A percentile compares a stretch with the other conserved stretches of the same genome.
These are phyloP conservation scores for Neoarius graeffei DNA, from an alignment of 2,113 vertebrate genomes.

Conservation along the genomic window DNA sequence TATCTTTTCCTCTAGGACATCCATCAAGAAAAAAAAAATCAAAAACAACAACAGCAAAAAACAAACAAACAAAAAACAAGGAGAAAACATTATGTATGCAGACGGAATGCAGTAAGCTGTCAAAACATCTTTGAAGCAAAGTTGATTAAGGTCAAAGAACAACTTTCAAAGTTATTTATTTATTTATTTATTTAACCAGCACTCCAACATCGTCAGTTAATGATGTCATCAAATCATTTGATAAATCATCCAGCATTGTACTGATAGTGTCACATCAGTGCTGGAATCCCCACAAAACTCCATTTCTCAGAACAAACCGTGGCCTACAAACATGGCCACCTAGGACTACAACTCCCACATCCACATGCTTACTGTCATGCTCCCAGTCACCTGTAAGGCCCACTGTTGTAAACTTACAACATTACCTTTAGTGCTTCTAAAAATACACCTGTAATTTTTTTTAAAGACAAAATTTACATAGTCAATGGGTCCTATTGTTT, in stretches of 20 bases:
- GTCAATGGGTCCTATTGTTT: too few relatives aligned
- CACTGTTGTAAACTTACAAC: too few relatives aligned
- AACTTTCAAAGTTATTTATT: background rate
- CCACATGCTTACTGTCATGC: too few relatives aligned
- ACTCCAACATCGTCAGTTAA: background rate
- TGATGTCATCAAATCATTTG: background rate
- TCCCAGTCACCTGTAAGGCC: too few relatives aligned
- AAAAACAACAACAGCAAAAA: background rate
- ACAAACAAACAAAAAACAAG: background rate
- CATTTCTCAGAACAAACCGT: too few relatives aligned
- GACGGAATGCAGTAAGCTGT: slow-evolving; percentile 17
- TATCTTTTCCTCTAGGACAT: slow-evolving; percentile 33
- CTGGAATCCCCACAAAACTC: too few relatives aligned
- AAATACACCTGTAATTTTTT: too few relatives aligned
- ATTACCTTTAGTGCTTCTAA: too few relatives aligned
- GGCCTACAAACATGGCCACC: too few relatives aligned
- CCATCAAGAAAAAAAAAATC: background rate
- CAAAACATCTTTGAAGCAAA: slow-evolving; percentile 9
- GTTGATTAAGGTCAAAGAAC: background rate
- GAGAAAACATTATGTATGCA: slow-evolving; percentile 17
- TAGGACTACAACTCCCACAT: too few relatives aligned
- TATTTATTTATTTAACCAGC: too few relatives aligned
- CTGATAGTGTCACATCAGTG: background rate
- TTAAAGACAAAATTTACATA: too few relatives aligned
- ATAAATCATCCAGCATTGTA: background rate